Base-by-base conservation (phyloP, 2,797 vertebrate species). In the Ptychobarbus kaznakovi region DNA sequence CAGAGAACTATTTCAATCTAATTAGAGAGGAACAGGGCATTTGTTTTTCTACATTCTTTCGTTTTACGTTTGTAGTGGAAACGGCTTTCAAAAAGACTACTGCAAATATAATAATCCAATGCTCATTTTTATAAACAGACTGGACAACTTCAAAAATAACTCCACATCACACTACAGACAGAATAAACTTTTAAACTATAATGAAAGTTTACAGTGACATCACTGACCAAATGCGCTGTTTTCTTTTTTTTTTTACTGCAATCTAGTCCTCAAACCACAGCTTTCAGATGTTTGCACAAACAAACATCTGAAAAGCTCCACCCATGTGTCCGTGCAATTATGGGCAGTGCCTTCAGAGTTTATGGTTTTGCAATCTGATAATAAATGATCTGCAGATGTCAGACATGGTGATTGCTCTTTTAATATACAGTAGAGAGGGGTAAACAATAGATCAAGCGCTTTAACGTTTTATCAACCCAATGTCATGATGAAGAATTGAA, bases 1-100 rank as follows among this genome's bases (percentile, higher is more conserved):
- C 87, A 79, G 88, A 87, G 66, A 94, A 91, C 86, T 90, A 94
- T 94, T 93, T 93, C 93, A 93, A 95, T 94, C 92, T 91, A 93
- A 93, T 95, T 90, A 93, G 84, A 32, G 86, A 88, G 88, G 82
- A 86, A 90, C 68, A 63, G 13, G 66, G 20, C 61, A 87, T 86
- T 28, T 86, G 88, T 86, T 93, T 73, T 88, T 84, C 40, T 79
- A 73, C 69, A 38, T 88, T 83, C 76, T 87, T 87, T 81, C 35
- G 68, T 63, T 81, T 84, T 28, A 44, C 10, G 20, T 44, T 75
- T 69, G 42, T 53, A 35, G 38, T 38, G 1, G 20, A 73, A 40
- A 25, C 9, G 3, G n/a, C 32, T 5, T 28, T 83, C 2, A 7
- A 79, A 66, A 16, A 18, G 51, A 32, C 32, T 11, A 38, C 46